These are phyloP conservation scores for Palythoa caribaeorum DNA, from an alignment of 92 coral and sea anemone species.

Conservation along the genomic window DNA sequence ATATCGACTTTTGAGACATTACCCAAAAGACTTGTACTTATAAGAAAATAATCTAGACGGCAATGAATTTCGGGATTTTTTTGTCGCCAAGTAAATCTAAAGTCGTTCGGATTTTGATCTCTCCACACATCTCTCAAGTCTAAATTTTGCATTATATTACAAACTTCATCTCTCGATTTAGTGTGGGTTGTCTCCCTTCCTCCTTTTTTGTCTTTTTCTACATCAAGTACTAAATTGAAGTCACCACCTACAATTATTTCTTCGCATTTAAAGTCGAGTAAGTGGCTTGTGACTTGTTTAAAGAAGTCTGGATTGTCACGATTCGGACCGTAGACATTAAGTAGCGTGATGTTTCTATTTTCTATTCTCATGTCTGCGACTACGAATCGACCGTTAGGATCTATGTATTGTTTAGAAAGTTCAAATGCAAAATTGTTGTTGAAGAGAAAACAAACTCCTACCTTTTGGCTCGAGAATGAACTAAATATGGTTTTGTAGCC, in stretches of 20 bases:
- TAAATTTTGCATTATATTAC: constrained; percentile 1
- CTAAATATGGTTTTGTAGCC: constrained; percentile 13
- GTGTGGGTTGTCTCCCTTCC: background rate
- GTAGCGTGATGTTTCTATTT: constrained; percentile 14
- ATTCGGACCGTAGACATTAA: constrained; percentile 10
- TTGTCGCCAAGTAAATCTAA: background rate
- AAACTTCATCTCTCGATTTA: background rate
- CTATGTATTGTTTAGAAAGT: too few relatives aligned
- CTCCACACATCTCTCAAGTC: background rate
- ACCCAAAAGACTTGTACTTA: too few relatives aligned
- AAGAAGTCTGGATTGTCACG: constrained; percentile 24
- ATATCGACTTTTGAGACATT: too few relatives aligned
- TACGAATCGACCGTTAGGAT: constrained; percentile 10
- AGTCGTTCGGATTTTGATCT: too few relatives aligned
- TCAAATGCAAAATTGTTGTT: constrained; percentile 13
- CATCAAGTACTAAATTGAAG: background rate
- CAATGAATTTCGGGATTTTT: too few relatives aligned
- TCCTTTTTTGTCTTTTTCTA: background rate
- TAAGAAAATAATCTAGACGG: too few relatives aligned
- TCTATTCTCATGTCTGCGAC: constrained; percentile 14
- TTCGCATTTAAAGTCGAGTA: constrained; percentile 15
- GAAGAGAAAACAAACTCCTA: background rate
- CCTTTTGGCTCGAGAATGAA: constrained; percentile 7
- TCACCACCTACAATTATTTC: too few relatives aligned
- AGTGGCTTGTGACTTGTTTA: background rate